These are phyloP conservation scores for Coleophora flavipennella DNA, from an alignment of 2,888 invertebrate species.

Conservation along the genomic window DNA sequence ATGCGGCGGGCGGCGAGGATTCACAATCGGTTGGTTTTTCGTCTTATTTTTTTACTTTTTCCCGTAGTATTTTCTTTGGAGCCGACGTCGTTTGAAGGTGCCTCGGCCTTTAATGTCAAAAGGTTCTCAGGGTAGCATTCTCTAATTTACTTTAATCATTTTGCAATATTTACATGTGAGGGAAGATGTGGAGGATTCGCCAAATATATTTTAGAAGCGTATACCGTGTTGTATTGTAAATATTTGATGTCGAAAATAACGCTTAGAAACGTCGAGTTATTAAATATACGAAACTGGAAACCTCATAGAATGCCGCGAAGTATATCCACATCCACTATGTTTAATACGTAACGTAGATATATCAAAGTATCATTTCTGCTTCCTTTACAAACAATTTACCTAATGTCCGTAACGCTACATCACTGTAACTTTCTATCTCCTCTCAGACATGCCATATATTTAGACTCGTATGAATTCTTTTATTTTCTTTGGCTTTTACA, in stretches of 20 bases:
- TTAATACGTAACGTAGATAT: conserved; percentile 2
- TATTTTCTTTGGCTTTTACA: conserved; percentile 21
- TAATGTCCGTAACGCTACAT: conserved; percentile 45
- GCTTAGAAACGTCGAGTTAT: no score
- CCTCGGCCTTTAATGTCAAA: conserved; percentile 19
- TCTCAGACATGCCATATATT: conserved; percentile 31
- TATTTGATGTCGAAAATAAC: no score
- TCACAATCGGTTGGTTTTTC: conserved; percentile 36
- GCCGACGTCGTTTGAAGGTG: conserved; percentile 22
- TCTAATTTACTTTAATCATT: conserved; percentile 4
- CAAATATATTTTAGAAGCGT: no score
- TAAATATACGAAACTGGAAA: no score
- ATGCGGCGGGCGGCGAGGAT: conserved; percentile 24
- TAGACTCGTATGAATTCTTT: conserved; percentile 45
- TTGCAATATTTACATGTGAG: background rate
- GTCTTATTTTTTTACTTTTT: conserved; percentile 24
- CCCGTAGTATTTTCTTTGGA: conserved; percentile 25
- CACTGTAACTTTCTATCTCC: conserved; percentile 48
- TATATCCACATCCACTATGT: no score
- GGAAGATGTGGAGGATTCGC: no score
- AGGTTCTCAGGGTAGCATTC: conserved; percentile 10
- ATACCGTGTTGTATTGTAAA: no score
- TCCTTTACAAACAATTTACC: conserved; percentile 35
- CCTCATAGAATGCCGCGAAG: no score
- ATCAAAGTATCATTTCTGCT: conserved; percentile 23